Conservation (phyloP, 92 coral and sea anemone genomes). For the Meandrina meandrites region DNA sequence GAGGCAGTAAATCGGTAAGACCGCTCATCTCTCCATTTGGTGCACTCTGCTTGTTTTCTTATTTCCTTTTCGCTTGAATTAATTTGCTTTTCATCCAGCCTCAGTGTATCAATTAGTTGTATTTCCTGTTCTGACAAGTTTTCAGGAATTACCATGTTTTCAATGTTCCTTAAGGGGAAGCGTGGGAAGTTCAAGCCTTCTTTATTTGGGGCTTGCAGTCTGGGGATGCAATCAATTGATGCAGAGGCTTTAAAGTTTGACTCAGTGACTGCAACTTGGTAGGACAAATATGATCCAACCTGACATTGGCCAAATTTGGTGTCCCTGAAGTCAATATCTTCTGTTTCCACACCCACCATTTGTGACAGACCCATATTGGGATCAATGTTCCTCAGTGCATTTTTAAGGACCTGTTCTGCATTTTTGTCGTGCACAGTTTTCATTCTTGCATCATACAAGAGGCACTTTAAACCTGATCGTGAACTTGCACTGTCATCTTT, state of each 20-base stretch:
- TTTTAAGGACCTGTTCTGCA: too few relatives aligned
- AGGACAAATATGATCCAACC: constrained; percentile 44
- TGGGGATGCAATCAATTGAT: too few relatives aligned
- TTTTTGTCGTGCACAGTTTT: constrained; percentile 7
- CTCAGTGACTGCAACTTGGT: constrained; percentile 48
- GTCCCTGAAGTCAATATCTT: background rate
- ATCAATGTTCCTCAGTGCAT: too few relatives aligned
- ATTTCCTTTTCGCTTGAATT: background rate
- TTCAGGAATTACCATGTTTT: constrained; percentile 26
- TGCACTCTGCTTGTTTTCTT: constrained; percentile 18
- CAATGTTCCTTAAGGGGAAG: background rate
- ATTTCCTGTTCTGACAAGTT: background rate
- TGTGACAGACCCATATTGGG: constrained; percentile 47
- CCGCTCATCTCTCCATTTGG: constrained; percentile 42
- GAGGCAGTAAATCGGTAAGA: constrained; percentile 44
- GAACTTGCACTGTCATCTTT: constrained; percentile 21
- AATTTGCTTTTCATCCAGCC: constrained; percentile 10
- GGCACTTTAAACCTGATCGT: constrained; percentile 34
- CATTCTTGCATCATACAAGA: constrained; percentile 52
- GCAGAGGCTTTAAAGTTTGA: constrained; percentile 35
- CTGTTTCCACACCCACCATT: background rate
- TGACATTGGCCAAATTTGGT: constrained; percentile 18
- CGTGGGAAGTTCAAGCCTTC: too few relatives aligned
- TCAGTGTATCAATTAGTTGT: background rate
- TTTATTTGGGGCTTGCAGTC: too few relatives aligned